phyloP scores from a whole-genome alignment of 2,797 vertebrate species.

The Gadopsis marmoratus region DNA sequence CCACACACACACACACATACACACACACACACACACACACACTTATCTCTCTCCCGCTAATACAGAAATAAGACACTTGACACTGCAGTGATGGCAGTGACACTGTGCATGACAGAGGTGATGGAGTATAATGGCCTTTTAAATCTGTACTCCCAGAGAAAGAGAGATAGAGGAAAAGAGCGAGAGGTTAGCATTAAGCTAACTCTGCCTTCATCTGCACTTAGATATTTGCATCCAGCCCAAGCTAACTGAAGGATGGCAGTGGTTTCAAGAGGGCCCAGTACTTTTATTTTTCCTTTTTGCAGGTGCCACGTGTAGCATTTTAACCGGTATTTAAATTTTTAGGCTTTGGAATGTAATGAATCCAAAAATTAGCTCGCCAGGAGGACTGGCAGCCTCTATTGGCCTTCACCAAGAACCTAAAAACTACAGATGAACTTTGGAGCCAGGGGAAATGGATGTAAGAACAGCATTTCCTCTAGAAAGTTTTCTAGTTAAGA shows the following conservation, averaged over 20 bases:
- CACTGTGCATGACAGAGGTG: slow-evolving; percentile 90
- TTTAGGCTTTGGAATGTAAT: not conserved
- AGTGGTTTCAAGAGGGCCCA: slow-evolving; percentile 14
- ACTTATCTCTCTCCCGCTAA: slow-evolving; percentile 80
- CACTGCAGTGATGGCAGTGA: slow-evolving; percentile 89
- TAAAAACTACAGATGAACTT: not conserved
- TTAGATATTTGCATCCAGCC: slow-evolving; percentile 54
- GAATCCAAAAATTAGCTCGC: not conserved
- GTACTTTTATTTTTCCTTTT: slow-evolving; percentile 13
- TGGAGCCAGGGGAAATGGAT: not conserved
- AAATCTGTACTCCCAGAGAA: slow-evolving; percentile 89
- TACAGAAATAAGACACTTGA: slow-evolving; percentile 92
- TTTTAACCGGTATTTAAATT: not conserved
- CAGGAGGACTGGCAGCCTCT: not conserved
- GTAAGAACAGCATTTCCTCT: not conserved
- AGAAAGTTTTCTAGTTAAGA: no score
- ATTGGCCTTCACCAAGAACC: not conserved
- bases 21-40: slow-evolving; percentile 55
- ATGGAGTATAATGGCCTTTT: slow-evolving; percentile 96
- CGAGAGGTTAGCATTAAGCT: slow-evolving; percentile 83
- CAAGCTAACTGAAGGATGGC: slow-evolving; percentile 8
- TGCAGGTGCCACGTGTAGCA: not conserved
- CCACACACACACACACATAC: slow-evolving; percentile 53
- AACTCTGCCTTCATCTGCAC: slow-evolving; percentile 65
- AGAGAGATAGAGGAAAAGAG: slow-evolving; percentile 83